A percentile compares a stretch with the other conserved stretches of the same genome.
phyloP scores from a whole-genome alignment of 2,888 invertebrate species.

The Neoscelio sp. region DNA sequence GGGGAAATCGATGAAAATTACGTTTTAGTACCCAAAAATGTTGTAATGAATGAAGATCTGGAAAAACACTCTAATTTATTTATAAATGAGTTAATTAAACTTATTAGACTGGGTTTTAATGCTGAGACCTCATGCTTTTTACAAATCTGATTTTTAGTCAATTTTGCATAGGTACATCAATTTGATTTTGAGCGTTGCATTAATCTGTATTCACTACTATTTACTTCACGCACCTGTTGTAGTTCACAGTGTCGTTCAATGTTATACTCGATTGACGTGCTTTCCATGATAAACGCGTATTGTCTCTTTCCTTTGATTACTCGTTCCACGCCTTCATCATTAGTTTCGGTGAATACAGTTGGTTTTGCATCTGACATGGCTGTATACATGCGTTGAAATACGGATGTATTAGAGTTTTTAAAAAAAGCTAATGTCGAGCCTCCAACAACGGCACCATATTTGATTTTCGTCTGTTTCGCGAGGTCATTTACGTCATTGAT shows the following conservation, averaged over 20 bases:
- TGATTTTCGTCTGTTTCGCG: conserved; percentile 97
- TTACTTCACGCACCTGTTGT: conserved; percentile 85
- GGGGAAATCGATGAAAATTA: too few relatives aligned
- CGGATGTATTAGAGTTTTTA: conserved; percentile 96
- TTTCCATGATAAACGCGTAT: conserved; percentile 99
- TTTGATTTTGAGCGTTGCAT: too few relatives aligned
- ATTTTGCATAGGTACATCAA: not conserved
- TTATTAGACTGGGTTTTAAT: too few relatives aligned
- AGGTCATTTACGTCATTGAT: conserved; percentile 98
- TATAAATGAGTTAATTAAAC: too few relatives aligned
- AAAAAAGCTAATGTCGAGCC: conserved; percentile 98
- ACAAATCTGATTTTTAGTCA: too few relatives aligned
- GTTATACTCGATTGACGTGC: conserved; percentile 97
- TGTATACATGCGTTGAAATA: conserved; percentile 98
- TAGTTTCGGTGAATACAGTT: conserved; percentile 93
- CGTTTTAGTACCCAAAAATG: too few relatives aligned
- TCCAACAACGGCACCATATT: conserved; percentile 96
- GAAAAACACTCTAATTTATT: too few relatives aligned
- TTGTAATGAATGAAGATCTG: too few relatives aligned
- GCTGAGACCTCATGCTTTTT: too few relatives aligned
- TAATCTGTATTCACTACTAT: too few relatives aligned
- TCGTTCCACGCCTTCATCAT: conserved; percentile 95
- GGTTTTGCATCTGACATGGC: conserved; percentile 96
- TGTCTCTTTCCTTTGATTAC: conserved; percentile 93
- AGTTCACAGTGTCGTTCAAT: conserved; percentile 95